Evolutionary conservation across 1,140 invertebrate genomes (phyloP), one percentile per base, ranked within the genome.

Genomic region (Neodiprion lecontei): DNA sequence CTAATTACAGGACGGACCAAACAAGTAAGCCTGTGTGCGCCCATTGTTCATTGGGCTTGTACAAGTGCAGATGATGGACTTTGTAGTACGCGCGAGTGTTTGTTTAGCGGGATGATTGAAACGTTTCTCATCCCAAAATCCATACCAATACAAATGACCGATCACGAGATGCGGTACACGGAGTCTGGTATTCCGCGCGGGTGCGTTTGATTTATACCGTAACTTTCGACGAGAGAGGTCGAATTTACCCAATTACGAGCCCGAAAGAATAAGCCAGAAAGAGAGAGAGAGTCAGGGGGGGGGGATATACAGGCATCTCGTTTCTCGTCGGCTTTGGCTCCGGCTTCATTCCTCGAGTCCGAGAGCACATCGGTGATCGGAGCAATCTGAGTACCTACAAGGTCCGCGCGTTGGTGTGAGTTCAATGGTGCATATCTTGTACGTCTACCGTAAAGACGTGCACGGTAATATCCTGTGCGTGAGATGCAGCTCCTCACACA

Each of bases 121-220:
- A 61, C 53, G 53, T 61, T 61, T 61, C 11, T 17, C n/a, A 12
- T 14, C 9, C 53, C 8, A 61, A 61, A 61, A 61, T 61, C 53
- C 28, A 14, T 61, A 61, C 53, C 53, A 9, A 61, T 61, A 61
- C 53, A 61, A 61, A 61, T 61, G n/a, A 12, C 53, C 4, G 53
- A 61, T 61, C 2, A 40, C 53, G 53, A 61, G 11, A 61, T 17
- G n/a, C 53, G n/a, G 11, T 12, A 40, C 28, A 40, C 28, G 11
- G n/a, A 17, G 11, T 61, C 53, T 17, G 53, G n/a, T 61, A 17
- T 17, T 5, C n/a, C n/a, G 11, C 3, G n/a, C 53, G 53, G n/a
- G 53, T 17, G 72, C 78, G 79, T 84, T 85, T 85, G 83, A 86
- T 86, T 85, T 85, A 86, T 84, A 74, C 78, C 80, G 79, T 76